Evolutionary conservation across 2,888 invertebrate genomes (phyloP), one percentile per base, ranked within the genome.

Genomic region (Meganola albula): DNA sequence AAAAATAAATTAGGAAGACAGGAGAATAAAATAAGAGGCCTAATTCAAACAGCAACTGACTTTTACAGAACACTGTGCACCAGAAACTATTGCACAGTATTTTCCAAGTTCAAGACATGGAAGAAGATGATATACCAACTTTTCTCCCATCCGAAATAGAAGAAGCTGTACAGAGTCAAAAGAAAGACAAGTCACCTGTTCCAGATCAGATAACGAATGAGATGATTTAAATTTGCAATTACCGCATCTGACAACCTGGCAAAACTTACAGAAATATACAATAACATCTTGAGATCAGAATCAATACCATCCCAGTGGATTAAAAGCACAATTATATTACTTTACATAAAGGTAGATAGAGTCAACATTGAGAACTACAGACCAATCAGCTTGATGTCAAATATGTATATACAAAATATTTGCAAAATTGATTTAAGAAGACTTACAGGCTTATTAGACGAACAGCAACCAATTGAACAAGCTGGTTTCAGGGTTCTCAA

Each of bases 81-180:
- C 23, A 3, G 23, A 23, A 10, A 10, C n/a, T 5, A 18, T 18
- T 24, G 10, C 16, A 4, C 7, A 16, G 8, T 24, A 12, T 13
- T n/a, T 9, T 24, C 2, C 18, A 31, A 12, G 24, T 24, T 5
- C 25, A 31, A 4, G 18, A 24, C 6, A 29, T 1, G 4, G 25
- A 25, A 21, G 31, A 31, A n/a, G n/a, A n/a, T n/a, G n/a, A n/a
- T 8, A 13, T 27, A 11, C 22, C 26, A 22, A 10, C 3, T 20
- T 28, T 28, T n/a, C 24, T 34, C 20, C 27, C 24, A 24, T 27
- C 27, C 24, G 28, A 28, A 22, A 28, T 28, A 34, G 34, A 34
- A 24, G 11, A 11, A 20, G 27, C 27, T 10, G n/a, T 27, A 1
- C 14, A 27, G 10, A 22, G 10, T 10, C 27, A 14, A 12, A 34